phyloP scores from a whole-genome alignment of 2,113 vertebrate species.

The Otocyon megalotis region DNA sequence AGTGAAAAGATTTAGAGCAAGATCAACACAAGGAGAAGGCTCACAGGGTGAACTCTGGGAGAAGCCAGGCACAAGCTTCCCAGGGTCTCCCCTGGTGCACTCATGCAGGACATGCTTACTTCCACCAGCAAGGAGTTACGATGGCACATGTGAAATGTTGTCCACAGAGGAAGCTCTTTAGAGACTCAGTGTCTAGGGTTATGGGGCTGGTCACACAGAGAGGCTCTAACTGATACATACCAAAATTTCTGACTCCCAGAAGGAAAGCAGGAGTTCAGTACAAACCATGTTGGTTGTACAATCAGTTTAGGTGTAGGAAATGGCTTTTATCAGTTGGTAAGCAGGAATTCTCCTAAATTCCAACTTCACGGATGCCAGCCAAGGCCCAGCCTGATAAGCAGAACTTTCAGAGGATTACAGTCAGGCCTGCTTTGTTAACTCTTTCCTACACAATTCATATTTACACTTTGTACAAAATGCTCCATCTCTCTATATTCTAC shows the following conservation, averaged over 20 bases:
- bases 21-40: neutral
- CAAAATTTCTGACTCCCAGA: conserved; percentile 24
- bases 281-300: neutral
- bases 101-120: neutral
- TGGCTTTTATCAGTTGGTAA: neutral
- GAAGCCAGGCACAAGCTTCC: neutral
- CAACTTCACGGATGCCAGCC: neutral
- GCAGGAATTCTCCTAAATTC: neutral
- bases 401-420: neutral
- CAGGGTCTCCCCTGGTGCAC: no score
- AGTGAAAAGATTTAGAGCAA: neutral
- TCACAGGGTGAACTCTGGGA: neutral
- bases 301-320: neutral
- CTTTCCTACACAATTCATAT: neutral
- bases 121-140: neutral
- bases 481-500: neutral
- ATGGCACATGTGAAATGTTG: neutral
- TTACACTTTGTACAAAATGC: neutral
- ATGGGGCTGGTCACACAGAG: neutral
- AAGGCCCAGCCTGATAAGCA: neutral
- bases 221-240: neutral
- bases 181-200: neutral
- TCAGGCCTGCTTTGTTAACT: neutral
- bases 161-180: neutral
- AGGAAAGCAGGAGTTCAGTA: neutral